Conservation (phyloP, 1,140 invertebrate species). For the Pinna nobilis region DNA sequence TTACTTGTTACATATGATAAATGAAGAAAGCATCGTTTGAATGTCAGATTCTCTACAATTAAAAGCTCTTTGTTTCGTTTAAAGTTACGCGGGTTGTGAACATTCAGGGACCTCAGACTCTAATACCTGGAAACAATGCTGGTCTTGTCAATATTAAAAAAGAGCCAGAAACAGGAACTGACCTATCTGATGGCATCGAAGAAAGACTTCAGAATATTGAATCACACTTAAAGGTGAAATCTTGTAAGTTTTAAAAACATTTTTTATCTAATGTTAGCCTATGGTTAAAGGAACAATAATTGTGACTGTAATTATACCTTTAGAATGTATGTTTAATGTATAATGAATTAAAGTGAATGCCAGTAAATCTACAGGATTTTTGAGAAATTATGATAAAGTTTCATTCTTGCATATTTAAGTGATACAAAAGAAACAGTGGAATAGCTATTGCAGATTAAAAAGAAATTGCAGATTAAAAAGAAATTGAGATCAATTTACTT, state of each 20-base stretch:
- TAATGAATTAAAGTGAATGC: too few species aligned
- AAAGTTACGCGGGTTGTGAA: slow-evolving; percentile 79
- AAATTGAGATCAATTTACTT: too few species aligned
- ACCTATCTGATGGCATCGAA: slow-evolving; percentile 75
- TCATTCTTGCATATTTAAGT: too few species aligned
- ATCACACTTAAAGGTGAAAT: slow-evolving; percentile 74
- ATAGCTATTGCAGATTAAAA: too few species aligned
- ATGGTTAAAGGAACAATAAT: neutral
- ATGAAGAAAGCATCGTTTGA: neutral
- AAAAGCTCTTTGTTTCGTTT: slow-evolving; percentile 20
- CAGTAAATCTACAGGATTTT: too few species aligned
- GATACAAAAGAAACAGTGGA: too few species aligned
- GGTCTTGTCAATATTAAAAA: slow-evolving; percentile 27
- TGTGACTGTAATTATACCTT: neutral
- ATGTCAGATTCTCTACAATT: neutral
- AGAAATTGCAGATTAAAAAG: too few species aligned
- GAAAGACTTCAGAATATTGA: slow-evolving; percentile 79
- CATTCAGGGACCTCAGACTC: slow-evolving; percentile 79
- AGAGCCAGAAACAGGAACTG: slow-evolving; percentile 24
- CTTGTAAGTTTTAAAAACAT: slow-evolving; percentile 1
- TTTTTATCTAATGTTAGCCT: neutral
- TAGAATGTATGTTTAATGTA: neutral
- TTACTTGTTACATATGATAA: too few species aligned
- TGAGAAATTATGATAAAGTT: too few species aligned
- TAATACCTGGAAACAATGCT: slow-evolving; percentile 49